These are phyloP conservation scores for Rhadina sibilatrix DNA, from an alignment of 2,113 vertebrate genomes.

Conservation along the genomic window DNA sequence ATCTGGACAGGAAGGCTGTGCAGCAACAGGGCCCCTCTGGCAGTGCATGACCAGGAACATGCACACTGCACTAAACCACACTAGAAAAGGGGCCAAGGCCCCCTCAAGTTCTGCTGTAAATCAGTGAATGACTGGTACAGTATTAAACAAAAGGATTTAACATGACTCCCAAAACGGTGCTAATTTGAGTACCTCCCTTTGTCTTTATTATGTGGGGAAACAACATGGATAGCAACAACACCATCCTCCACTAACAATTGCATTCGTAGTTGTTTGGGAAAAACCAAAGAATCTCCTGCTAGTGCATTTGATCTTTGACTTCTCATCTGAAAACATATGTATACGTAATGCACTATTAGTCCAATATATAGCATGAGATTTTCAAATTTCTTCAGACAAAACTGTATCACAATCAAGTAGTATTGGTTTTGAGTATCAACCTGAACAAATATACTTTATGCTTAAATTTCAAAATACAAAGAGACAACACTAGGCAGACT, in stretches of 20 bases:
- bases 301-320: background rate
- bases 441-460: background rate
- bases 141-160: background rate
- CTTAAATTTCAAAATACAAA: background rate
- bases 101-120: background rate
- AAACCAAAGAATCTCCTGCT: background rate
- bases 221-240: background rate
- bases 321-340: background rate
- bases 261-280: background rate
- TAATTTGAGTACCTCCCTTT: background rate
- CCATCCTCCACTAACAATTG: background rate
- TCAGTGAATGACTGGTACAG: background rate
- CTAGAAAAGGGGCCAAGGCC: background rate
- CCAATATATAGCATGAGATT: background rate
- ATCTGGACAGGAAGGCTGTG: background rate
- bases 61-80: fast-evolving
- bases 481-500: background rate
- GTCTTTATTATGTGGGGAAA: background rate
- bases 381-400: background rate
- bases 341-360: background rate
- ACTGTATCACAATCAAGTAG: background rate
- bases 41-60: background rate
- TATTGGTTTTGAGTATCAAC: background rate
- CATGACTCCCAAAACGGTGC: background rate
- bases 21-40: background rate